Percentiles rank a stretch among this genome's conserved stretches.
Conservation (phyloP, 1,140 invertebrate genomes). For the Drosophila murphyi region DNA sequence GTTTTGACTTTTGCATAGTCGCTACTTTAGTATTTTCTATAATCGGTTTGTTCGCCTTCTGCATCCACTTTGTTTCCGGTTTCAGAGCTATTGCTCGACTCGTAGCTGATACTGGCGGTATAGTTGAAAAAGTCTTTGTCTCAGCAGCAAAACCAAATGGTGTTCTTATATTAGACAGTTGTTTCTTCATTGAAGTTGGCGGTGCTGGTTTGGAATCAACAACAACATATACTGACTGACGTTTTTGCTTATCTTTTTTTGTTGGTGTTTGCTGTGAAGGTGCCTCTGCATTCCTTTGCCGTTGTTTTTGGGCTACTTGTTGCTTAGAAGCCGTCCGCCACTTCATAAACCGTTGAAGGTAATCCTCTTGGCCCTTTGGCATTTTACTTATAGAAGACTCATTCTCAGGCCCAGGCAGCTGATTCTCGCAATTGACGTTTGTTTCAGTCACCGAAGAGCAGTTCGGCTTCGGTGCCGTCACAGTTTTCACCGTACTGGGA, state of each 20-base stretch:
- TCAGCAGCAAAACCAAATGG: background rate
- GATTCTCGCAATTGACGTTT: background rate
- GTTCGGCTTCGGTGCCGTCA: background rate
- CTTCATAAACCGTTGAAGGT: slow-evolving; percentile 6
- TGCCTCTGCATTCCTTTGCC: too few species aligned
- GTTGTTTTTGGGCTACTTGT: background rate
- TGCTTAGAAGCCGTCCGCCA: background rate
- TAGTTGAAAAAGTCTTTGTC: background rate
- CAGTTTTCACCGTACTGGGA: slow-evolving; percentile 30
- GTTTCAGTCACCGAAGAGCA: background rate
- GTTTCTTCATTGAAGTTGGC: background rate
- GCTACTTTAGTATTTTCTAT: background rate
- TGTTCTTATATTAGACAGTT: background rate
- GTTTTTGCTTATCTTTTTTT: background rate
- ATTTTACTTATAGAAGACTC: background rate
- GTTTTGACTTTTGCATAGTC: background rate
- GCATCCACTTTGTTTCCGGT: background rate
- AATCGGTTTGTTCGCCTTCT: background rate
- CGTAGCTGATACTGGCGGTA: background rate
- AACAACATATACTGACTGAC: background rate
- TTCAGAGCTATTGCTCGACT: background rate
- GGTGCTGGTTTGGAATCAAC: background rate
- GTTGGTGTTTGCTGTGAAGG: background rate
- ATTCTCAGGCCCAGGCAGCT: background rate
- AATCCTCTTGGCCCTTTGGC: background rate